Base-by-base conservation (phyloP, 2,113 vertebrate species). In the Raphicerus campestris region DNA sequence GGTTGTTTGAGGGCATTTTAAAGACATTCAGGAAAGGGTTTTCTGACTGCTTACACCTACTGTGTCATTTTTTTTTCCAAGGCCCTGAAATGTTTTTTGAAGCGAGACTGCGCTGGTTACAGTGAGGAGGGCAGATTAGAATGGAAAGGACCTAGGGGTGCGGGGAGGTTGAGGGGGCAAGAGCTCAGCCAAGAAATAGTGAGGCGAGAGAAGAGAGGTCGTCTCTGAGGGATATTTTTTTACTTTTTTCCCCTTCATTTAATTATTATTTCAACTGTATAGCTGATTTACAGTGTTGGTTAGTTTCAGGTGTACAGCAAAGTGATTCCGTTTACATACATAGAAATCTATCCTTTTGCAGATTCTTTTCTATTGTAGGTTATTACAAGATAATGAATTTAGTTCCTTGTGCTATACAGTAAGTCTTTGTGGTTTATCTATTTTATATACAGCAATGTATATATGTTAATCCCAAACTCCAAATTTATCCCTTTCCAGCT, bases 1-100 rank as follows among this genome's bases (percentile, higher is more conserved):
- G 87, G 75, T n/a, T 85, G 78, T 78, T 80, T 73, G 51, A 60
- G 45, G 45, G 77, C 60, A 35, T 95, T 96, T 88, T 94, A 95
- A 92, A 87, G 42, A 78, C 51, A 49, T 89, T 88, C 0, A 2
- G 26, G 80, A 77, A n/a, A 55, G 32, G 20, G 3, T 42, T 91
- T 91, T 45, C 16, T 70, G 49, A 53, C 47, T 35, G 8, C 45
- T 55, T 58, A 6, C 8, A 14, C 80, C 32, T 9, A n/a, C 53
- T 45, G 11, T 61, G 88, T 81, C 22, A 4, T 91, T 94, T 94
- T 95, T 42, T 56, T 51, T 53, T 58, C 35, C 0, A 10, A 49
- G 73, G 15, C 58, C 95, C 66, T 32, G 19, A 95, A 51, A 30
- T 70, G 45, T 53, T 85, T 95, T 95, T 61, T 87, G 87, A 87